Evolutionary conservation across 2,113 vertebrate genomes (phyloP), one percentile per base, ranked within the genome.

Genomic region (Cephalopholis sonnerati): DNA sequence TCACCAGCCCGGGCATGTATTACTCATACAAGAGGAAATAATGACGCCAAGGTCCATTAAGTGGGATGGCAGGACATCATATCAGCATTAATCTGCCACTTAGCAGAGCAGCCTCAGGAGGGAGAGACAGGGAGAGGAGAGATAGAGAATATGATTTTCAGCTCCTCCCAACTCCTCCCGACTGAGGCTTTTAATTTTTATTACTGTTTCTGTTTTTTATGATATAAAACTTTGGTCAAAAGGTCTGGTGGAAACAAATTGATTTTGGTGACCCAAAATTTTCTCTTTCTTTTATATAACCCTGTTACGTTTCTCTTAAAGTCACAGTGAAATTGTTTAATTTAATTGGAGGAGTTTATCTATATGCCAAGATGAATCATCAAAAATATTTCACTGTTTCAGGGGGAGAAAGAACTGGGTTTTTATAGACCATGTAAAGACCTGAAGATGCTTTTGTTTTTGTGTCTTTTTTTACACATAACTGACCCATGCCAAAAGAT

Each of bases 31-130:
- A 87, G 88, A 93, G 92, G 94, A 95, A 94, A 94, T 93, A 93
- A 93, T 90, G 93, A 94, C 93, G 90, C 90, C 89, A 90, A 92
- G 87, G 92, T 93, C 94, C 93, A 94, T 95, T 93, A 95, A 92
- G 90, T 92, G 87, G 87, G 91, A 93, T 93, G 87, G 90, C 83
- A 93, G 90, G 92, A 94, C 93, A 94, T 94, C 87, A 94, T 95
- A 93, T 95, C 91, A 93, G 87, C 94, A 94, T 94, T 95, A 93
- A 95, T 95, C 92, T 94, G 72, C 91, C 93, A 93, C 91, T 94
- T 95, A 93, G 92, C 85, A 78, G 79, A 92, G 89, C 84, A 83
- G 92, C 91, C 90, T 82, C 41, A 72, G 89, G 86, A 88, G 89
- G 59, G 41, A 69, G 78, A 62, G 79, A 80, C 64, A 59, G 71